Base-by-base conservation (phyloP, 2,888 invertebrate genomes). In the Pollenia angustigena region DNA sequence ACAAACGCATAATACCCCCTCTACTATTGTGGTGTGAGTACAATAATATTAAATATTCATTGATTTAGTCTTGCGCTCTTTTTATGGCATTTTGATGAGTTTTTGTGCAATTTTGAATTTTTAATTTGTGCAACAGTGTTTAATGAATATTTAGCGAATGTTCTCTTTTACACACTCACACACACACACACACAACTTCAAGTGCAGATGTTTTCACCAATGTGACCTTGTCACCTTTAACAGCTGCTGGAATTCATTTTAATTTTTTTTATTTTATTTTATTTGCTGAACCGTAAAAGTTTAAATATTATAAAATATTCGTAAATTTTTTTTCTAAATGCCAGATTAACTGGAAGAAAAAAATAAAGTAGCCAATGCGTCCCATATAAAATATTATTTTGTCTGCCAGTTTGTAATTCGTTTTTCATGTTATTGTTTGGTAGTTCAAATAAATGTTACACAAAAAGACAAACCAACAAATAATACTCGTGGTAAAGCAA, bases 141-240 rank as follows among this genome's bases (percentile, higher is more conserved):
- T 16, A 42, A 42, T 42, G 0, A 10, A 16, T n/a, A 10, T 44
- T 6, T 32, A 32, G 32, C 6, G 32, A 32, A n/a, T 40, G 9
- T 40, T 14, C 1, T 42, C 32, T 8, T n/a, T 10, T 4, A 32
- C 32, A 32, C 32, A 32, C 32, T 6, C 4, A 32, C 32, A 32
- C 60, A 40, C 14, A 23, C n/a, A 16, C 10, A 32, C 32, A 32
- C 60, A 40, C 14, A 23, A n/a, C 11, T 4, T 16, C 14, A 54
- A 23, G 32, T 32, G 18, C 32, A 60, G 60, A 50, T 46, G 8
- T 23, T 46, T 14, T 11, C 9, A 46, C 8, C 16, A 16, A 18
- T 46, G 40, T 40, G 48, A 74, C 74, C 74, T 60, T 74, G 60
- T 74, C 60, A 74, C 60, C 60, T 74, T 60, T 18, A 48, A 60